Evolutionary conservation across 2,888 invertebrate species (phyloP), one percentile per base, ranked within the genome.

Genomic region (Ligdia adustata): DNA sequence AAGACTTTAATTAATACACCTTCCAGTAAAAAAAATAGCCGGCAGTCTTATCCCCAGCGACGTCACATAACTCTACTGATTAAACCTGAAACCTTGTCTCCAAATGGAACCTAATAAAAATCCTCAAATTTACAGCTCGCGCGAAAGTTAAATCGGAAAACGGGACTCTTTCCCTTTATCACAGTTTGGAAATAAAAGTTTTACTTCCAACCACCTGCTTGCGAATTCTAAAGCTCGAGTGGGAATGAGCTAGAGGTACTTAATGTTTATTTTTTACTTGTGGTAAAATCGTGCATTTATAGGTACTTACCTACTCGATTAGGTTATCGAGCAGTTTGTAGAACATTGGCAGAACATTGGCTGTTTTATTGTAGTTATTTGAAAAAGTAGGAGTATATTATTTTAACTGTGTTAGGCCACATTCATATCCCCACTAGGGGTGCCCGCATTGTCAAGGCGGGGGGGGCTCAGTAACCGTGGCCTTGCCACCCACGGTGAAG

Each of bases 71-170:
- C 7, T 7, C 7, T 7, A 9, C 14, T 40, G 40, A 31, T 40
- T 12, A 32, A 16, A 34, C 7, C 13, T 13, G 13, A 5, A 28
- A 22, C 15, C 33, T 34, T 20, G 29, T 27, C 22, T 18, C 29
- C 24, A 32, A 41, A 31, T 35, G 35, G 35, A 47, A 20, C 18
- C 34, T 20, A 33, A 46, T 37, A 47, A 41, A 48, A 42, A 37
- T 28, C 28, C 18, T 11, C 14, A 32, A 48, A 38, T 48, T 48
- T 48, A 42, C 42, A 38, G 32, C 42, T 22, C 32, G 22, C 27
- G 13, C 32, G n/a, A 39, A 50, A 44, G 44, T 50, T 50, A 29
- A 44, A 44, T 50, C 49, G 40, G 43, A 50, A 43, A 50, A 26
- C 37, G 32, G 34, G 24, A 18, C 31, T 34, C 33, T 27, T n/a